These are phyloP conservation scores for Spilarctia lutea DNA, from an alignment of 2,888 invertebrate genomes.

Conservation along the genomic window DNA sequence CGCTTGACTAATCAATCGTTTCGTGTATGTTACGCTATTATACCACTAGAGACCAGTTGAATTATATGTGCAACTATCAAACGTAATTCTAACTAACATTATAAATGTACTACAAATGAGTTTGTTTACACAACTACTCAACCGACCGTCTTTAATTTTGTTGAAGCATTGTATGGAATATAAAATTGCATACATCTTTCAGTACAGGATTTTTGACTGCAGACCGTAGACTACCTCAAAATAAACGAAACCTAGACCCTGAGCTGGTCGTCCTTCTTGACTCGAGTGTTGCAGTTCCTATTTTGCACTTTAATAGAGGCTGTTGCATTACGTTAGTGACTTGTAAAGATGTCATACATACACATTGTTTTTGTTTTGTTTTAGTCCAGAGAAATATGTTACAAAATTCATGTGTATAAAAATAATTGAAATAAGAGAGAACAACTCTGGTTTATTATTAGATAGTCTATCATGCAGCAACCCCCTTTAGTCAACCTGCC, in stretches of 20 bases:
- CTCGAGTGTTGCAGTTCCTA: neutral
- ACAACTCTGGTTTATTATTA: no score
- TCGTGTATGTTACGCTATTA: constrained; percentile 15
- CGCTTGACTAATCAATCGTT: constrained; percentile 19
- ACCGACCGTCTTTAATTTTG: neutral
- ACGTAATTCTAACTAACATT: neutral
- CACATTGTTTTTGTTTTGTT: neutral
- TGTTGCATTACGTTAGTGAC: no score
- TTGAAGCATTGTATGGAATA: neutral
- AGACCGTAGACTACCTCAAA: neutral
- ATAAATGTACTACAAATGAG: neutral
- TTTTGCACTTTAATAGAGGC: neutral
- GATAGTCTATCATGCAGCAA: neutral
- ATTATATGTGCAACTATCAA: neutral
- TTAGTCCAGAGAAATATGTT: neutral
- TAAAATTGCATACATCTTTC: neutral
- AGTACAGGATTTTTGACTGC: no score
- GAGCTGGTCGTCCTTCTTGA: neutral
- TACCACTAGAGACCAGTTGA: neutral
- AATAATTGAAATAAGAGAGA: no score
- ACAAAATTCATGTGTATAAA: no score
- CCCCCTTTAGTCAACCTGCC: no score
- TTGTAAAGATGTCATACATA: neutral
- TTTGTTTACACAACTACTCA: neutral
- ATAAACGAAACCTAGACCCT: neutral